phyloP scores from a whole-genome alignment of 2,888 invertebrate genomes.

The Pachymerium ferrugineum region DNA sequence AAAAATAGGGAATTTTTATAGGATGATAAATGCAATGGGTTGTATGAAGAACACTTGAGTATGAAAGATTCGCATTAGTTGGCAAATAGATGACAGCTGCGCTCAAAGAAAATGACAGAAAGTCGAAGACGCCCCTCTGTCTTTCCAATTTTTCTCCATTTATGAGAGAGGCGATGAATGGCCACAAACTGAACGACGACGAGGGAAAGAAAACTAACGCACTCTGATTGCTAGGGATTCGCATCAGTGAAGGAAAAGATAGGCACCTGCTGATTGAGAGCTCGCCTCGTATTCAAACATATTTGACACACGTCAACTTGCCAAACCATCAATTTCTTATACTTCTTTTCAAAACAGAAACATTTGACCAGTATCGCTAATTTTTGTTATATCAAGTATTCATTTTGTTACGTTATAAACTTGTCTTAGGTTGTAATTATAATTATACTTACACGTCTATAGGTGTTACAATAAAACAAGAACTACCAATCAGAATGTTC shows the following conservation, averaged over 20 bases:
- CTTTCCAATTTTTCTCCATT: conserved; percentile 16
- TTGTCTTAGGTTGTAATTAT: no score
- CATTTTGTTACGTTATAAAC: no score
- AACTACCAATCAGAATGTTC: no score
- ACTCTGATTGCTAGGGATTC: conserved; percentile 9
- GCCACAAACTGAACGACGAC: neutral
- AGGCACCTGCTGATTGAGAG: conserved; percentile 9
- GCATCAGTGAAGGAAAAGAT: neutral
- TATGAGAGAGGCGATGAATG: conserved; percentile 3
- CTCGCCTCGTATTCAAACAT: neutral
- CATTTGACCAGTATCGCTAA: no score
- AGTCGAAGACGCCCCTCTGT: neutral
- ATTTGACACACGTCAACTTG: neutral
- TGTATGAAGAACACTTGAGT: neutral
- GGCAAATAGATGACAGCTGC: conserved; percentile 17
- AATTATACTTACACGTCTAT: no score
- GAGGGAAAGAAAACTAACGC: neutral
- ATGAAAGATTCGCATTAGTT: conserved; percentile 15
- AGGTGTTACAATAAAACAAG: no score
- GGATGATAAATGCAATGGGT: neutral
- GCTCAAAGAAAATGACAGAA: conserved; percentile 9
- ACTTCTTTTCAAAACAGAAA: no score
- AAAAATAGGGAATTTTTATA: neutral
- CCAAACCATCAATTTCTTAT: neutral
- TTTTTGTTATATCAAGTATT: no score